Evolutionary conservation across 1,140 invertebrate species (phyloP).

Genomic region (Plodia interpunctella): DNA sequence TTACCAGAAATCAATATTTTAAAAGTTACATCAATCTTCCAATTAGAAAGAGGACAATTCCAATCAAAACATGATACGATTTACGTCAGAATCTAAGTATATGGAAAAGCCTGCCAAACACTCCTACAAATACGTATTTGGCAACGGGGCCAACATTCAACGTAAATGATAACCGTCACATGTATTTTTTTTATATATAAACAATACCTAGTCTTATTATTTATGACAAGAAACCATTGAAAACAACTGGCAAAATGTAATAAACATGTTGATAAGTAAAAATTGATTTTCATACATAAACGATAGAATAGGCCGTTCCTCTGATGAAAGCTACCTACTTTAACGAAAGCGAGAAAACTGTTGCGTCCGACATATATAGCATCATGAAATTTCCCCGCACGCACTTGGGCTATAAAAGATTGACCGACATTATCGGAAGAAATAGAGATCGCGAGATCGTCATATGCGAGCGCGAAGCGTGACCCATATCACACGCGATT

Average conservation of each 20-base stretch:
- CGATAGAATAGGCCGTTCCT: no score
- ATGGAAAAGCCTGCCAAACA: neutral
- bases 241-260: no score
- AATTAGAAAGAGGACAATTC: no score
- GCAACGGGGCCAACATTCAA: neutral
- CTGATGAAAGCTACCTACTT: no score
- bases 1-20: no score
- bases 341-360: no score
- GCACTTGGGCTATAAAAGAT: neutral
- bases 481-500: conserved; percentile 3
- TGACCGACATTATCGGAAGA: neutral
- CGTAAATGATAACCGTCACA: conserved; percentile 27
- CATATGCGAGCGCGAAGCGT: neutral
- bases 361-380: no score
- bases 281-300: no score
- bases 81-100: neutral
- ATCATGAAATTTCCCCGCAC: neutral
- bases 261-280: no score
- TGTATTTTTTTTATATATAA: conserved; percentile 12
- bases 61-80: neutral
- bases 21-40: no score
- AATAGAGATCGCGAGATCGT: neutral
- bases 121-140: neutral
- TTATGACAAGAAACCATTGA: no score
- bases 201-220: no score